Evolutionary conservation across 2,888 invertebrate genomes (phyloP).

Genomic region (Acanthosoma haemorrhoidale): DNA sequence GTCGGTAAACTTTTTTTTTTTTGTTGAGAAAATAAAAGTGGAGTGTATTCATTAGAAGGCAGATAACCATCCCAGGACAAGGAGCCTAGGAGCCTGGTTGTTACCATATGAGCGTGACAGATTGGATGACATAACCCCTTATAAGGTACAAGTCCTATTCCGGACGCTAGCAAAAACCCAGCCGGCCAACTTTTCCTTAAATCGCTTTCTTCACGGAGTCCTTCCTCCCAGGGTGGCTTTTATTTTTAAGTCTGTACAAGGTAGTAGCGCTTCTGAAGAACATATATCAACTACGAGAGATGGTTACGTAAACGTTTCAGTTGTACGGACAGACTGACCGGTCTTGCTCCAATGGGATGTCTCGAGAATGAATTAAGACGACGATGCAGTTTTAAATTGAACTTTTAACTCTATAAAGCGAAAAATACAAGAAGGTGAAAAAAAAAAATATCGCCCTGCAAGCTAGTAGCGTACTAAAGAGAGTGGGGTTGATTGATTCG

Average conservation of each 20-base stretch:
- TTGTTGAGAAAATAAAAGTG: no score
- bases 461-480: no score
- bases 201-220: background rate
- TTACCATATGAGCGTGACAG: background rate
- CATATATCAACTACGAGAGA: background rate
- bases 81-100: background rate
- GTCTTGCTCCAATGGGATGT: no score
- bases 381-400: no score
- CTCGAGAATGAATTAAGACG: no score
- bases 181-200: background rate
- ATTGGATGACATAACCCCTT: background rate
- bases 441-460: no score
- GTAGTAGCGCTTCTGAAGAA: background rate
- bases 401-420: no score
- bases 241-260: conserved; percentile 5
- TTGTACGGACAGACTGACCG: no score
- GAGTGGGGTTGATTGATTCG: no score
- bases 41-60: background rate
- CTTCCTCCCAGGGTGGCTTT: background rate
- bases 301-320: background rate
- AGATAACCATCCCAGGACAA: background rate
- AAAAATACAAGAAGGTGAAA: no score
- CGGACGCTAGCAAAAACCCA: background rate
- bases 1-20: no score
- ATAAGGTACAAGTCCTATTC: background rate